phyloP scores from a whole-genome alignment of 2,113 vertebrate species.

The western clawed frog (Xenopus tropicalis) region UCB_Xtro_10.0 CM004443.2:180259001-180259500 shows the following conservation, averaged over 20 bases:
- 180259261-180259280: slow-evolving; percentile 17
- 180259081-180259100: no score
- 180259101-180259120: no score
- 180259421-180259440: slow-evolving; percentile 31
- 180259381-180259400: slow-evolving; percentile 34
- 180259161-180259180: neutral
- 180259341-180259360: slow-evolving; percentile 36
- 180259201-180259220: neutral
- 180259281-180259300: slow-evolving; percentile 6
- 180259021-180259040: no score
- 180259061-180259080: no score
- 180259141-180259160: neutral
- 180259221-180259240: neutral
- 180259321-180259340: slow-evolving; percentile 7
- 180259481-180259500: slow-evolving; percentile 18
- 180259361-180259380: slow-evolving; percentile 35
- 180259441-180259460: slow-evolving; percentile 27
- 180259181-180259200: neutral
- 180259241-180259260: neutral
- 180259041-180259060: no score
- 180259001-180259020: no score
- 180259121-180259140: no score
- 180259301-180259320: no score
- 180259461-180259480: slow-evolving; percentile 28
- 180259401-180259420: slow-evolving; percentile 30